A percentile compares a stretch with the other conserved stretches of the same genome.
phyloP scores from a whole-genome alignment of 1,140 invertebrate species.

The Drosophila busckii region DNA sequence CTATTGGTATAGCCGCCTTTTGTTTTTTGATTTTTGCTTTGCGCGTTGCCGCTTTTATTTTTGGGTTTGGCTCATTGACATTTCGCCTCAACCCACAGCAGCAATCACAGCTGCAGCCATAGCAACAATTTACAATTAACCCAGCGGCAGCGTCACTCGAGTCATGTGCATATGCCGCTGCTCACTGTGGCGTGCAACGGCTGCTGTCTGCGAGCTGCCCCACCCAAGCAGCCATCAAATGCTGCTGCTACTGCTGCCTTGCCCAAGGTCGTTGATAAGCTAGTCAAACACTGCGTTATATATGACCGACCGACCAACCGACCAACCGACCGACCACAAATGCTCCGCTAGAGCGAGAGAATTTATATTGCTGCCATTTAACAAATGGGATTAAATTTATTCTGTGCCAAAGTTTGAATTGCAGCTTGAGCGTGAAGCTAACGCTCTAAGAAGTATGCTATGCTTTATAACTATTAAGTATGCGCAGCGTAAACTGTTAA shows the following conservation, averaged over 20 bases:
- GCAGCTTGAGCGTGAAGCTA: constrained; percentile 4
- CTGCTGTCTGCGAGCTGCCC: constrained; percentile 27
- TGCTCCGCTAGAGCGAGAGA: too few species aligned
- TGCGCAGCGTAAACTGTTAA: too few species aligned
- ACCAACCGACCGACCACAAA: too few species aligned
- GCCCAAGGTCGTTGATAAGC: constrained; percentile 46
- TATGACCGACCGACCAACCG: too few species aligned
- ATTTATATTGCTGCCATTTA: constrained; percentile 11
- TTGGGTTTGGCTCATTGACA: constrained; percentile 47
- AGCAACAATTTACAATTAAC: background rate
- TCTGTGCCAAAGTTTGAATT: background rate
- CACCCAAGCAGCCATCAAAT: too few species aligned
- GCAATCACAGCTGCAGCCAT: background rate
- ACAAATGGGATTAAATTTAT: constrained; percentile 28
- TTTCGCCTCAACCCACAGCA: constrained; percentile 25
- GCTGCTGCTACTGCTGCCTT: too few species aligned
- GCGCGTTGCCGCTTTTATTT: constrained; percentile 13
- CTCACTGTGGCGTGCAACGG: background rate
- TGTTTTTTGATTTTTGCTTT: background rate
- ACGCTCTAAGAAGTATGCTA: constrained; percentile 9
- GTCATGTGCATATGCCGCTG: constrained; percentile 40
- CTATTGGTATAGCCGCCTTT: constrained; percentile 23
- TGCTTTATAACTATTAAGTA: constrained; percentile 3
- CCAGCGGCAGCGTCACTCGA: constrained; percentile 11
- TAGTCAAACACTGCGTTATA: constrained; percentile 13